Evolutionary conservation across 2,113 vertebrate species (phyloP), one percentile per base, ranked within the genome.

Genomic region (Physeter macrocephalus): DNA sequence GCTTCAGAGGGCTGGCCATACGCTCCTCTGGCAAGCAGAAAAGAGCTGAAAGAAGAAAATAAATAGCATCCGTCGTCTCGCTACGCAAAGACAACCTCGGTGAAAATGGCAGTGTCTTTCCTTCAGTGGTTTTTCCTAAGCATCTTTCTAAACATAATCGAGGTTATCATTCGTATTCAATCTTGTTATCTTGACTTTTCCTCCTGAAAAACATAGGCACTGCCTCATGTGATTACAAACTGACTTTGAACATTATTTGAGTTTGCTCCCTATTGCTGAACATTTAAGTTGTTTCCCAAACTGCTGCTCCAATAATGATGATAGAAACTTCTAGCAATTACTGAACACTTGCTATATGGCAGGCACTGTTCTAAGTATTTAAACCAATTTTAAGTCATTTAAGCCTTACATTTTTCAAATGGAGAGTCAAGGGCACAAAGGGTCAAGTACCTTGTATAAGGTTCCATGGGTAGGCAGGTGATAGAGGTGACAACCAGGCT

Each of bases 71-170:
- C 4, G 1, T 29, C 9, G 9, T 72, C 69, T 72, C 1, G 1
- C 39, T 14, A 17, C 52, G 23, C 80, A 21, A 31, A 71, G 52
- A 39, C 49, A 27, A 52, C 25, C 80, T 52, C 0, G 0, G 27
- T 15, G 75, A 62, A 52, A 23, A 13, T 3, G 20, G 27, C 1
- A 0, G 1, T 5, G 29, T 21, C 20, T 31, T 66, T 57, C 39
- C 8, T 8, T 20, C 29, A 25, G 34, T 41, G 27, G 7, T 67
- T 81, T 62, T 3, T 54, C 34, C 17, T 36, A 31, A 71, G 36
- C 29, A 17, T n/a, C 11, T 54, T 72, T 52, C 62, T 92, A 93
- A 84, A 57, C 17, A 46, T 12, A 36, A 36, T 5, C 12, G 52
- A 67, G 43, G 27, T 64, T 36, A 52, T 69, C 4, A 14, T 41